Evolutionary conservation across 2,888 invertebrate species (phyloP), one percentile per base, ranked within the genome.

Genomic region (Drosophila anceps): DNA sequence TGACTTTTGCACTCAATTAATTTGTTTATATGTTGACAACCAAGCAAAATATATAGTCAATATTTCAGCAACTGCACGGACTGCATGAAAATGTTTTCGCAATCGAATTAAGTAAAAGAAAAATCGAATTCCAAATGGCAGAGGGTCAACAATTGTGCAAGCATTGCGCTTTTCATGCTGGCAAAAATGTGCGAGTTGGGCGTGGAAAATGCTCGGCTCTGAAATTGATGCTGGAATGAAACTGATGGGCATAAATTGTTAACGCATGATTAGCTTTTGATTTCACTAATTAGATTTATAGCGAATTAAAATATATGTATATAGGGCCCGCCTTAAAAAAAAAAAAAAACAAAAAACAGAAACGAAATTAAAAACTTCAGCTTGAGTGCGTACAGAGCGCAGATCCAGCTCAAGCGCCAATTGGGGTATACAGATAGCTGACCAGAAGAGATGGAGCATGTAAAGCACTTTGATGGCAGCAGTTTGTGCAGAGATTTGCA

Each of bases 211-310:
- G 10, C 24, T 6, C n/a, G 15, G 44, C 7, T 31, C 39, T 18
- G 5, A 39, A 78, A 77, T 77, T 67, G 54, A 65, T 75, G 66
- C 64, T 62, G 77, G 61, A 70, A 69, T 82, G 80, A 79, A 85
- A 66, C 66, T 70, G 88, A 77, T 88, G 87, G 81, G 81, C 89
- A 87, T 90, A 87, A 87, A 86, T 86, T 86, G 81, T 90, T 86
- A 79, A 88, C 89, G 86, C 86, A 77, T 86, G 86, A 86, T 86
- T 90, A 86, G 87, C 59, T 81, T 72, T 76, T 79, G 88, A 90
- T 81, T 81, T 86, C 87, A 80, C 86, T 86, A 86, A 86, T 86
- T 90, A 86, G 86, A 86, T 86, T 86, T 90, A 86, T 86, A 66
- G 82, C 85, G 82, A 72, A 84, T 88, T 88, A 76, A 90, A 84